phyloP scores from a whole-genome alignment of 2,888 invertebrate species.

The Xestia c-nigrum region DNA sequence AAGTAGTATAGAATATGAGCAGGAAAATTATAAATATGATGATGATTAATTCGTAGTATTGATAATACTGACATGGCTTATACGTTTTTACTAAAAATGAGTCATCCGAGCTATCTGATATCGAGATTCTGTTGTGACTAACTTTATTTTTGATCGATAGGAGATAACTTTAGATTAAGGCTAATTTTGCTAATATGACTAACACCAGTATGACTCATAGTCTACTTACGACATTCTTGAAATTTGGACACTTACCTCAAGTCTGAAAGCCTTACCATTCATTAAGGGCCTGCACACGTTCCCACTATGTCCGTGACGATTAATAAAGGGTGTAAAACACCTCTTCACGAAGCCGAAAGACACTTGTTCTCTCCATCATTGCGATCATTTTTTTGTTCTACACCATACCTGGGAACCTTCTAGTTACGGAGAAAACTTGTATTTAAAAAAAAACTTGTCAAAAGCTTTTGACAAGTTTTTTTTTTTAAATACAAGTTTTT shows the following conservation, averaged over 20 bases:
- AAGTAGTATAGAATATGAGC: not conserved
- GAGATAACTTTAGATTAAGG: not conserved
- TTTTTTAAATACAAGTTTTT: too few relatives aligned
- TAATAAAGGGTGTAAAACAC: too few relatives aligned
- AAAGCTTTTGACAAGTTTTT: too few relatives aligned
- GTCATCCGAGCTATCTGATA: not conserved
- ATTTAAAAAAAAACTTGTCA: too few relatives aligned
- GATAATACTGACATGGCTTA: not conserved
- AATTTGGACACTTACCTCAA: not conserved
- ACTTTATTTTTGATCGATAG: constrained; percentile 2
- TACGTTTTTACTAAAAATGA: not conserved
- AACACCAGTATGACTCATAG: not conserved
- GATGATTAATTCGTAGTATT: not conserved
- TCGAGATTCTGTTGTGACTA: not conserved
- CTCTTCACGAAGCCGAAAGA: too few relatives aligned
- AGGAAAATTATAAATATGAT: not conserved
- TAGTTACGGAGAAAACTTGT: too few relatives aligned
- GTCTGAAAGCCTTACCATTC: not conserved
- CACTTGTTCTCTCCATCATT: too few relatives aligned
- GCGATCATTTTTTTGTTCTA: too few relatives aligned
- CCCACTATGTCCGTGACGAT: too few relatives aligned
- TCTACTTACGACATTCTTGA: not conserved
- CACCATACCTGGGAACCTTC: too few relatives aligned
- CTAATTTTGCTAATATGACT: constrained; percentile 4
- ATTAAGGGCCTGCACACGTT: too few relatives aligned